These are phyloP conservation scores for Argyresthia albistria DNA, from an alignment of 2,888 invertebrate genomes.

Conservation along the genomic window DNA sequence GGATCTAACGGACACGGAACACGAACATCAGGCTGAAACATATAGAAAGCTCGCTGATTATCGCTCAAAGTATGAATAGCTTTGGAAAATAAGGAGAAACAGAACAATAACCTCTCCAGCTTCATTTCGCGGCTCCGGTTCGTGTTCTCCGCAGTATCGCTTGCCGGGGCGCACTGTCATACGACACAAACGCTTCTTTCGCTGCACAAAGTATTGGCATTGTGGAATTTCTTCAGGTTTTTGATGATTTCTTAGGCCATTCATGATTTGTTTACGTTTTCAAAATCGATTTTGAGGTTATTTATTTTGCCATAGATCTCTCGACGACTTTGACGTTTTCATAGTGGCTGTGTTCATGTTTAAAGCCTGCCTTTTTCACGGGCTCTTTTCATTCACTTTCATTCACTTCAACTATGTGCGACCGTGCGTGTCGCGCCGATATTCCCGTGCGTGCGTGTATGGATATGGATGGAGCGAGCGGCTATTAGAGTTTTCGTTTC, in stretches of 20 bases:
- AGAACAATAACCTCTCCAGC: constrained; percentile 26
- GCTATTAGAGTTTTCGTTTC: background rate
- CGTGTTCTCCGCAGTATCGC: constrained; percentile 82
- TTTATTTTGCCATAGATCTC: background rate
- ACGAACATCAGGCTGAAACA: constrained; percentile 55
- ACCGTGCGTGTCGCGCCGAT: constrained; percentile 34
- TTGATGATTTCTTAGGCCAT: background rate
- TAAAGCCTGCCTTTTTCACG: no score
- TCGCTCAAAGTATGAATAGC: background rate
- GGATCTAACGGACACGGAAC: constrained; percentile 82
- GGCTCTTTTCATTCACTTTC: no score
- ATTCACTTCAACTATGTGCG: background rate
- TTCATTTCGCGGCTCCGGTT: constrained; percentile 37
- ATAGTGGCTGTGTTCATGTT: no score
- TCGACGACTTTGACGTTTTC: no score
- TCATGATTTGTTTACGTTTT: constrained; percentile 1
- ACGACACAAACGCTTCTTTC: constrained; percentile 82
- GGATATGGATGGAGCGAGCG: no score
- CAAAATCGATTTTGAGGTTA: constrained; percentile 3
- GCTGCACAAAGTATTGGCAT: constrained; percentile 76
- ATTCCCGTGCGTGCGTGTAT: no score
- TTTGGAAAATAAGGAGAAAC: background rate
- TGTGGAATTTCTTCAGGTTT: constrained; percentile 25
- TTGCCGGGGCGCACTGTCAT: constrained; percentile 81
- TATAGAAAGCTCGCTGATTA: background rate